Conservation (phyloP, 2,888 invertebrate species). For the Hololepta plana region DNA sequence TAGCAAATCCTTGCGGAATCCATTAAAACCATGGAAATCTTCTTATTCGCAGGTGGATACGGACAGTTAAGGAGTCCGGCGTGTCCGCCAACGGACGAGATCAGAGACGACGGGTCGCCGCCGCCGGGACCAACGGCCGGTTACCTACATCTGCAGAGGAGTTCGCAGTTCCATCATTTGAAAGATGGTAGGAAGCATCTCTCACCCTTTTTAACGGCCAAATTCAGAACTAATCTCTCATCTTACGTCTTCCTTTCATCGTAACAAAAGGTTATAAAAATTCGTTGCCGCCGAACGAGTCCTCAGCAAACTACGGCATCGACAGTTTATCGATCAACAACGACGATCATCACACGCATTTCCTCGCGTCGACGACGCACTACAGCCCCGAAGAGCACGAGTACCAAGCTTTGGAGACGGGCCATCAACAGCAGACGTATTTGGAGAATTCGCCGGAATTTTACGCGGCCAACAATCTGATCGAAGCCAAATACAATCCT, state of each 20-base stretch:
- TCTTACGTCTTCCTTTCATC: slow-evolving; percentile 2
- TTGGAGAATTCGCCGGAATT: slow-evolving; percentile 56
- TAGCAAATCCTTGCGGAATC: slow-evolving; percentile 1
- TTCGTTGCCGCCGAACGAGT: slow-evolving; percentile 33
- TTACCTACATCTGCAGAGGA: slow-evolving; percentile 22
- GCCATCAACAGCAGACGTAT: slow-evolving; percentile 37
- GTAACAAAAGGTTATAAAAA: slow-evolving; percentile 18
- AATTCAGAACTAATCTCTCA: neutral
- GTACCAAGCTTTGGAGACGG: slow-evolving; percentile 33
- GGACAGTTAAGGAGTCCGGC: slow-evolving; percentile 35
- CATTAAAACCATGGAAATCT: neutral
- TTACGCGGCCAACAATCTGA: slow-evolving; percentile 41
- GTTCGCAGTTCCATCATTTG: slow-evolving; percentile 22
- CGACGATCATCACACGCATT: slow-evolving; percentile 19
- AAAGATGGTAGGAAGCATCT: slow-evolving; percentile 20
- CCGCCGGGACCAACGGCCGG: slow-evolving; percentile 22
- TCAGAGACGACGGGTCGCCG: slow-evolving; percentile 33
- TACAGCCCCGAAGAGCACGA: slow-evolving; percentile 40
- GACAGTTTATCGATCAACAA: slow-evolving; percentile 26
- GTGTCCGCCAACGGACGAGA: slow-evolving; percentile 26
- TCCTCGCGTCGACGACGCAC: slow-evolving; percentile 19
- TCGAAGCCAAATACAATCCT: slow-evolving; percentile 50
- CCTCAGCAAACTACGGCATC: slow-evolving; percentile 34
- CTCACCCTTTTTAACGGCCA: slow-evolving; percentile 1
- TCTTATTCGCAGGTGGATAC: slow-evolving; percentile 30